A percentile compares a stretch with the other conserved stretches of the same genome.
Evolutionary conservation across 2,888 invertebrate species (phyloP).

Genomic region (Stenichneumon culpator): DNA sequence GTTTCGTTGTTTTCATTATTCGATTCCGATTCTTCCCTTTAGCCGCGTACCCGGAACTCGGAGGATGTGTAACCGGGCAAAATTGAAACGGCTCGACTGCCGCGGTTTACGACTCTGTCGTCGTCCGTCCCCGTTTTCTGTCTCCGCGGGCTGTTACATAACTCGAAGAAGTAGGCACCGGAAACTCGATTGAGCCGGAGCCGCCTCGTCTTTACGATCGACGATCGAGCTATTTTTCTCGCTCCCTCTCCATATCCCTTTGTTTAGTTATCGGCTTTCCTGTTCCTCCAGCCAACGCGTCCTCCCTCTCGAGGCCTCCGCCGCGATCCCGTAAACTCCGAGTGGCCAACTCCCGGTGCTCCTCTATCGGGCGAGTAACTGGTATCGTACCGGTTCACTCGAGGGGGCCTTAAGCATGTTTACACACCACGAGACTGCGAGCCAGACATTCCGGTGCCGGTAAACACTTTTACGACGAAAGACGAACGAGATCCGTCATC

Average conservation of each 20-base stretch:
- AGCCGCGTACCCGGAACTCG: background rate
- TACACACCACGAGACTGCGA: constrained; percentile 32
- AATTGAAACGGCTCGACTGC: constrained; percentile 51
- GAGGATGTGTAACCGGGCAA: background rate
- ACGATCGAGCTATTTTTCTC: constrained; percentile 43
- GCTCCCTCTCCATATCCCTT: constrained; percentile 12
- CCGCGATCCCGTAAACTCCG: constrained; percentile 57
- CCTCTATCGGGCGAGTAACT: constrained; percentile 17
- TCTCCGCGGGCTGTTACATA: constrained; percentile 40
- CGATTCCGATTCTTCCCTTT: constrained; percentile 5
- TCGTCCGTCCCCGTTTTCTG: constrained; percentile 23
- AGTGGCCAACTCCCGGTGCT: constrained; percentile 43
- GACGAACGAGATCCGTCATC: background rate
- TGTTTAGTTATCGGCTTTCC: constrained; percentile 32
- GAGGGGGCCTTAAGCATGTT: constrained; percentile 14
- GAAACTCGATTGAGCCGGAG: constrained; percentile 56
- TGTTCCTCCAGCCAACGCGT: constrained; percentile 37
- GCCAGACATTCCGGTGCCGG: constrained; percentile 46
- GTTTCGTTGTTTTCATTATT: background rate
- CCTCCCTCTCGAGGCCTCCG: constrained; percentile 28
- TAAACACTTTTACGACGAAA: background rate
- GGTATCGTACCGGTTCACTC: background rate
- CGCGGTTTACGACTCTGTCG: constrained; percentile 49
- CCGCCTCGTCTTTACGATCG: constrained; percentile 61
- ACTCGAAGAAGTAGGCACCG: constrained; percentile 53